These are phyloP conservation scores for Eupeodes corollae DNA, from an alignment of 1,140 invertebrate species.

Conservation along the genomic window DNA sequence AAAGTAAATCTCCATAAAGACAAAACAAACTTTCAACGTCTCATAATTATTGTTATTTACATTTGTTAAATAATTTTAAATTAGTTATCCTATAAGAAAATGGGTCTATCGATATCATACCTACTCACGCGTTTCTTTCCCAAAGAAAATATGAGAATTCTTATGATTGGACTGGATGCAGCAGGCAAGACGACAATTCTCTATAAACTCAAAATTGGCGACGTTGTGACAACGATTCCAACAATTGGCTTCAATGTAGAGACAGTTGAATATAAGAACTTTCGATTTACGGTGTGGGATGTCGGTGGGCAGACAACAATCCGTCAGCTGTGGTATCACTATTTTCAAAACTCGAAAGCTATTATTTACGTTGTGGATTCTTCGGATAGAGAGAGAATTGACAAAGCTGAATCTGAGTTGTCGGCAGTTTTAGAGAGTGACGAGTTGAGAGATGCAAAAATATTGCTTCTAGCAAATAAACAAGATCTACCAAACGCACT, in stretches of 20 bases:
- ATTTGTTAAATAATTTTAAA: too few species aligned
- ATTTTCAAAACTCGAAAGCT: slow-evolving; percentile 5
- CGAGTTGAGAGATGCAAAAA: slow-evolving; percentile 5
- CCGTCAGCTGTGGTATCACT: slow-evolving; percentile 10
- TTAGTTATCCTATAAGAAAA: not conserved
- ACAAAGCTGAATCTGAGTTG: slow-evolving; percentile 4
- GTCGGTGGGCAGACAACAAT: slow-evolving; percentile 41
- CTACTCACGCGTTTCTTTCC: slow-evolving; percentile 8
- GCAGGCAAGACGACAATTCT: slow-evolving; percentile 88
- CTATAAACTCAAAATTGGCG: slow-evolving; percentile 84
- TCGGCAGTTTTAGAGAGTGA: slow-evolving; percentile 4
- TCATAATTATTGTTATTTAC: too few species aligned
- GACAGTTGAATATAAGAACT: slow-evolving; percentile 83
- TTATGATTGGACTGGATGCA: slow-evolving; percentile 62
- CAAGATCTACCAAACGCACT: slow-evolving; percentile 8
- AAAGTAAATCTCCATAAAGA: too few species aligned
- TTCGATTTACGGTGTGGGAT: slow-evolving; percentile 77
- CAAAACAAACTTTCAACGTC: too few species aligned
- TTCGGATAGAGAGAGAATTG: slow-evolving; percentile 3
- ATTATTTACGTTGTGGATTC: slow-evolving; percentile 12
- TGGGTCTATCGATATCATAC: slow-evolving; percentile 11
- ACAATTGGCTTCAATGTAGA: slow-evolving; percentile 87
- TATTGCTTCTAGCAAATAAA: slow-evolving; percentile 11
- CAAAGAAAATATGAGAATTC: slow-evolving; percentile 12
- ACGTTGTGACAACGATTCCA: slow-evolving; percentile 86